Percentiles rank a stretch among this genome's conserved stretches.
Conservation (phyloP, 1,140 invertebrate genomes). For the Drosophila kohkoa region DNA sequence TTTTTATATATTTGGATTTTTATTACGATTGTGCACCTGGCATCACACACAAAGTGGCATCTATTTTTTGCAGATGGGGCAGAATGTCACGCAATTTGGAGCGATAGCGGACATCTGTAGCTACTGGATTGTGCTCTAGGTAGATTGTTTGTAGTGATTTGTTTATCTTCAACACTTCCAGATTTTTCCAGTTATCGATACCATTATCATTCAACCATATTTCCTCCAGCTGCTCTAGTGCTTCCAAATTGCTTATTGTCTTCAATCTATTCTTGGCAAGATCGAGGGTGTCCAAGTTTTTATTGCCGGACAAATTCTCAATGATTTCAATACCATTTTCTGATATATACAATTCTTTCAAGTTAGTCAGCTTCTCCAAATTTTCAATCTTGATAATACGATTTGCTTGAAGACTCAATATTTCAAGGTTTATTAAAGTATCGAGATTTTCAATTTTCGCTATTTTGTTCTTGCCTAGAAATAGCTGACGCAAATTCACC, state of each 20-base stretch:
- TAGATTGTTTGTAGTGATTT: constrained; percentile 95
- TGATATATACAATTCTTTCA: constrained; percentile 96
- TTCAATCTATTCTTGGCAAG: constrained; percentile 95
- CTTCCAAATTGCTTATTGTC: constrained; percentile 91
- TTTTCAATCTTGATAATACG: constrained; percentile 95
- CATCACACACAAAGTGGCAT: constrained; percentile 93
- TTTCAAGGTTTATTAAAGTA: constrained; percentile 90
- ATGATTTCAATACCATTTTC: constrained; percentile 95
- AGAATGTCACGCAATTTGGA: constrained; percentile 95
- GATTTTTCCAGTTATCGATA: constrained; percentile 93
- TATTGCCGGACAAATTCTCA: constrained; percentile 90
- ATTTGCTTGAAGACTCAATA: constrained; percentile 96
- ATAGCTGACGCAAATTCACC: constrained; percentile 91
- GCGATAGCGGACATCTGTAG: constrained; percentile 93
- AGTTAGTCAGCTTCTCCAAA: constrained; percentile 89
- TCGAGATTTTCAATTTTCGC: constrained; percentile 94
- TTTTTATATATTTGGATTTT: constrained; percentile 8
- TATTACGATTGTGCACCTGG: constrained; percentile 72
- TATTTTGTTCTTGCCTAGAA: constrained; percentile 99
- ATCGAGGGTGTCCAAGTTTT: constrained; percentile 94
- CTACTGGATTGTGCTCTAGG: constrained; percentile 96
- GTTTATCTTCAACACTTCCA: constrained; percentile 91
- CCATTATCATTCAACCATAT: constrained; percentile 98
- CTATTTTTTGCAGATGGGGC: constrained; percentile 95
- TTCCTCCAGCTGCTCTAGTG: constrained; percentile 93